phyloP scores from a whole-genome alignment of 2,888 invertebrate genomes.

The Eilema caniola region DNA sequence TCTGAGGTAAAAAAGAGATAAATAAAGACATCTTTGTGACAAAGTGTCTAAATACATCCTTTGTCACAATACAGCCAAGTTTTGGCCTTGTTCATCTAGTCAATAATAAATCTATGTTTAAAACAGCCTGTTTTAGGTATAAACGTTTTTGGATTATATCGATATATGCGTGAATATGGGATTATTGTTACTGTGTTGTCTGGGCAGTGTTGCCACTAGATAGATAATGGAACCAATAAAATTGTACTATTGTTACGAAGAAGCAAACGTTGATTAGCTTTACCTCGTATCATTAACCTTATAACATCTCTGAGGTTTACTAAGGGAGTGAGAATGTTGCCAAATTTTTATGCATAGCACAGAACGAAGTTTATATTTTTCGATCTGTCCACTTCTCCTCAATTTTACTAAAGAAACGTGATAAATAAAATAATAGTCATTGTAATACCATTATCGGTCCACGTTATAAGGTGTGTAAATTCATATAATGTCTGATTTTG shows the following conservation, averaged over 20 bases:
- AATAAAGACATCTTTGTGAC: background rate
- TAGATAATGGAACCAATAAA: conserved; percentile 57
- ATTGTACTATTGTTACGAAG: conserved; percentile 46
- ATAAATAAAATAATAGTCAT: conserved; percentile 8
- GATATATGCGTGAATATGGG: conserved; percentile 52
- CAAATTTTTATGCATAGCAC: conserved; percentile 67
- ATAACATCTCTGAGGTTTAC: conserved; percentile 40
- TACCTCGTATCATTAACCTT: conserved; percentile 45
- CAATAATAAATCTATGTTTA: conserved; percentile 15
- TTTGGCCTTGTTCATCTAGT: background rate
- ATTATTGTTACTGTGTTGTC: conserved; percentile 56
- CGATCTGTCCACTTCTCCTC: conserved; percentile 50
- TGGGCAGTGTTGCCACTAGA: conserved; percentile 57
- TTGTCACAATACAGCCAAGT: background rate
- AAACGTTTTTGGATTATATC: conserved; percentile 52
- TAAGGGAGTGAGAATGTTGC: conserved; percentile 64
- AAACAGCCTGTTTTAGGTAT: conserved; percentile 28
- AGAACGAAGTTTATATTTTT: conserved; percentile 63
- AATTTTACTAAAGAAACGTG: conserved; percentile 11
- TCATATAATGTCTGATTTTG: conserved; percentile 6
- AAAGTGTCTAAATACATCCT: background rate
- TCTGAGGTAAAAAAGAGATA: background rate
- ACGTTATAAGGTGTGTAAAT: conserved; percentile 9
- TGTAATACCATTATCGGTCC: background rate
- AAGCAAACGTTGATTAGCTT: conserved; percentile 47